phyloP scores from a whole-genome alignment of 2,797 vertebrate genomes.

The Bufotes viridis region DNA sequence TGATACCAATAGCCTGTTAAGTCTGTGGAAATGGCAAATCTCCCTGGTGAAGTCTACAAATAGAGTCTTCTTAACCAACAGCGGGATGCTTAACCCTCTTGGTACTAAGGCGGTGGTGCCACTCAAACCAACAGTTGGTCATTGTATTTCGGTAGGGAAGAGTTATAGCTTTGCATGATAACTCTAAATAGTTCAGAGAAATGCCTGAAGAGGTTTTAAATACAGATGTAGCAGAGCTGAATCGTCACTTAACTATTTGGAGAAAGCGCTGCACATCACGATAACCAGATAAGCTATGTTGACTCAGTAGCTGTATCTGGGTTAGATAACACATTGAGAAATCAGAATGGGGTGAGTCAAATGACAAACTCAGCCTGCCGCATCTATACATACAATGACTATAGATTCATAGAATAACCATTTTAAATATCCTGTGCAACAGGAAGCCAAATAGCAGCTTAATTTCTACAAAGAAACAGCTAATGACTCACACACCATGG shows the following conservation, averaged over 20 bases:
- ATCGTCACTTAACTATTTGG: not conserved
- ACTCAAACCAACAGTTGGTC: not conserved
- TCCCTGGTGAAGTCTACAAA: conserved; percentile 67
- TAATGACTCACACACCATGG: not conserved
- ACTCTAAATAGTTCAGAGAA: not conserved
- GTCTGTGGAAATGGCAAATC: conserved; percentile 67
- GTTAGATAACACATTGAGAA: not conserved
- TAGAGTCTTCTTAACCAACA: conserved; percentile 71
- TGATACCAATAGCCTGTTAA: conserved; percentile 68
- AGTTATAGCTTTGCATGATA: not conserved
- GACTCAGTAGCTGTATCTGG: not conserved
- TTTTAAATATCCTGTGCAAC: not conserved
- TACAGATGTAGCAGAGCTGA: not conserved
- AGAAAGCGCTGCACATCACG: not conserved
- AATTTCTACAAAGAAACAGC: not conserved
- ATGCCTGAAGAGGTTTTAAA: not conserved
- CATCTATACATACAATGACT: not conserved
- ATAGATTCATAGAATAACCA: not conserved
- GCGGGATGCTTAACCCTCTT: conserved; percentile 44
- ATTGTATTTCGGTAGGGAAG: not conserved
- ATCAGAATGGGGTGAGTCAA: not conserved
- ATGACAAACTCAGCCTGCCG: not conserved
- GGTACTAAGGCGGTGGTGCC: not conserved
- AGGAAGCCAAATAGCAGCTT: not conserved
- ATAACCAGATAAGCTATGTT: not conserved